Conservation (phyloP, 2,797 vertebrate species). For the Silurus lanzhouensis region DNA sequence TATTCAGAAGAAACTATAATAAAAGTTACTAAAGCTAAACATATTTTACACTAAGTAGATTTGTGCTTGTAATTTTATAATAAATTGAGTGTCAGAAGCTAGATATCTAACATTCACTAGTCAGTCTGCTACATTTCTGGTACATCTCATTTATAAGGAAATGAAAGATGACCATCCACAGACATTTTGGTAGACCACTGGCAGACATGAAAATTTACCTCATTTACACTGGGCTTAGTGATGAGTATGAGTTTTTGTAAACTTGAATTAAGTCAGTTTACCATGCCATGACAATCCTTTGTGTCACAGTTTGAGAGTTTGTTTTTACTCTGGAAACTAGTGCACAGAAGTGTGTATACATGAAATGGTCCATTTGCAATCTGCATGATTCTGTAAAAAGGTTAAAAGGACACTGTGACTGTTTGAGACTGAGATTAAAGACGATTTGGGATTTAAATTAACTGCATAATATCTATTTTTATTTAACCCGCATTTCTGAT, state of each 20-base stretch:
- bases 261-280: not conserved
- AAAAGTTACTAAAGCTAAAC: not conserved
- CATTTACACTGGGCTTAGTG: not conserved
- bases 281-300: not conserved
- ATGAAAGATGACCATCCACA: slow-evolving; percentile 21
- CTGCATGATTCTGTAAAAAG: not conserved
- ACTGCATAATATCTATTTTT: not conserved
- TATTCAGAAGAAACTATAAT: not conserved
- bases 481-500: not conserved
- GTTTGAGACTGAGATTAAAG: not conserved
- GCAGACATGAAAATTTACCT: slow-evolving; percentile 11
- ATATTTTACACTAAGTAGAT: not conserved
- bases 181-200: not conserved
- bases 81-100: not conserved
- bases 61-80: not conserved
- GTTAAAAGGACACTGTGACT: no score
- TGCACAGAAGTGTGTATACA: not conserved
- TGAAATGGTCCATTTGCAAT: not conserved
- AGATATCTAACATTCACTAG: not conserved
- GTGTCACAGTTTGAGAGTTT: not conserved
- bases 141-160: not conserved
- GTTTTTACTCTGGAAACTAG: not conserved
- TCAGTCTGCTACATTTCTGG: not conserved
- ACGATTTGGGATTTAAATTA: no score
- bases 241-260: not conserved